These are phyloP conservation scores for Botrylloides violaceus DNA, from an alignment of 23 tunicate genomes.

Conservation along the genomic window DNA sequence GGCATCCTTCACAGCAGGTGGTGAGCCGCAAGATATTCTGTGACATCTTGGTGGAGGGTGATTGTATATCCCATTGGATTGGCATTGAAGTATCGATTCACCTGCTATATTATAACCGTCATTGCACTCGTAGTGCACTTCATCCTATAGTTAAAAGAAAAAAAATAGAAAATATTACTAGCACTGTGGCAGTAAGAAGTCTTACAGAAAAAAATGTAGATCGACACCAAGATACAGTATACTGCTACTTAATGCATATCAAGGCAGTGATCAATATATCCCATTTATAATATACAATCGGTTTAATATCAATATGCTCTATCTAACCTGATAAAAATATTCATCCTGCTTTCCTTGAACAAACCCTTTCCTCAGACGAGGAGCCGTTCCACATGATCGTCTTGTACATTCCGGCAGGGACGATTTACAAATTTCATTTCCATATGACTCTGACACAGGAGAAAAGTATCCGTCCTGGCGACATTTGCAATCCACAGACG, in stretches of 20 bases:
- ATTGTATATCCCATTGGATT: constrained; percentile 13
- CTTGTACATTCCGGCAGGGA: constrained; percentile 6
- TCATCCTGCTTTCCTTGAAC: neutral
- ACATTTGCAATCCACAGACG: constrained; percentile 9
- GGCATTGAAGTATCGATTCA: neutral
- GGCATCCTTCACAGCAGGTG: constrained; percentile 5
- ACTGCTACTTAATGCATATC: too few species aligned
- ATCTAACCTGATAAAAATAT: constrained; percentile 7
- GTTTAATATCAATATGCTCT: too few species aligned
- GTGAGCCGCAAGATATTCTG: constrained; percentile 18
- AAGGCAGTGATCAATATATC: too few species aligned
- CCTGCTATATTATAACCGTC: constrained; percentile 13
- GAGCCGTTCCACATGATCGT: constrained; percentile 13
- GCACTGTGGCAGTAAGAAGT: too few species aligned
- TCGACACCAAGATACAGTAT: too few species aligned
- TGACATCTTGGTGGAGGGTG: neutral
- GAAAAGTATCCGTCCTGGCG: constrained; percentile 1
- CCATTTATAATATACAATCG: too few species aligned
- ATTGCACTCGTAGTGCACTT: constrained; percentile 4
- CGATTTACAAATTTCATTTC: neutral
- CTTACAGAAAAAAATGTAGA: too few species aligned
- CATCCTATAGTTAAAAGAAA: neutral
- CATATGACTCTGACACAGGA: neutral
- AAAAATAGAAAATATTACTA: neutral
- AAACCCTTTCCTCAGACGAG: neutral